These are phyloP conservation scores for Montipora foliosa DNA, from an alignment of 64 coral and sea anemone species.

Conservation along the genomic window DNA sequence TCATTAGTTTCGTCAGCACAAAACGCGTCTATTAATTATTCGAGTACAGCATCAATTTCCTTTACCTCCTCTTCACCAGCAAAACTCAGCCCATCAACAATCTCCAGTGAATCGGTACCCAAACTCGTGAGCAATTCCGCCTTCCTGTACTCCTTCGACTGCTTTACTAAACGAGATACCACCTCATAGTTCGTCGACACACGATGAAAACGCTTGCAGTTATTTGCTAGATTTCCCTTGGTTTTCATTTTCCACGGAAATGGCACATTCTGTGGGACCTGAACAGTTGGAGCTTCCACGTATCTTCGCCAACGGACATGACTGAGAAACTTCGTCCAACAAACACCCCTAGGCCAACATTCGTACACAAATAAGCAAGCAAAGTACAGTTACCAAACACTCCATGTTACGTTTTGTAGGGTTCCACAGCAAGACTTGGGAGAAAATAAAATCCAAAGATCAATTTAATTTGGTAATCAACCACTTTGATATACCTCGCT, in stretches of 20 bases:
- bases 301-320: neutral
- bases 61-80: neutral
- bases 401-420: too few relatives aligned
- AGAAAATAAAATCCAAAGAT: too few relatives aligned
- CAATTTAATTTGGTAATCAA: too few relatives aligned
- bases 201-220: conserved; percentile 53
- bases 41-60: conserved; percentile 32
- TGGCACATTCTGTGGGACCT: conserved; percentile 9
- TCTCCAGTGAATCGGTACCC: conserved; percentile 26
- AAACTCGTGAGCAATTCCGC: conserved; percentile 28
- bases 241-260: conserved; percentile 18
- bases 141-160: conserved; percentile 38
- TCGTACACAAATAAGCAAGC: too few relatives aligned
- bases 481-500: too few relatives aligned
- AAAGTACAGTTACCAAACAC: too few relatives aligned
- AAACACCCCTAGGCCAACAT: too few relatives aligned
- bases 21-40: conserved; percentile 25
- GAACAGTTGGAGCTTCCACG: neutral
- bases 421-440: too few relatives aligned
- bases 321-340: too few relatives aligned
- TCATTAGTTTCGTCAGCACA: conserved; percentile 54
- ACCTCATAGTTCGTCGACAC: conserved; percentile 60
- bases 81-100: conserved; percentile 34
- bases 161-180: conserved; percentile 4
- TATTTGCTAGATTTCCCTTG: conserved; percentile 17